phyloP scores from a whole-genome alignment of 1,140 invertebrate species.

The Magallana angulata region DNA sequence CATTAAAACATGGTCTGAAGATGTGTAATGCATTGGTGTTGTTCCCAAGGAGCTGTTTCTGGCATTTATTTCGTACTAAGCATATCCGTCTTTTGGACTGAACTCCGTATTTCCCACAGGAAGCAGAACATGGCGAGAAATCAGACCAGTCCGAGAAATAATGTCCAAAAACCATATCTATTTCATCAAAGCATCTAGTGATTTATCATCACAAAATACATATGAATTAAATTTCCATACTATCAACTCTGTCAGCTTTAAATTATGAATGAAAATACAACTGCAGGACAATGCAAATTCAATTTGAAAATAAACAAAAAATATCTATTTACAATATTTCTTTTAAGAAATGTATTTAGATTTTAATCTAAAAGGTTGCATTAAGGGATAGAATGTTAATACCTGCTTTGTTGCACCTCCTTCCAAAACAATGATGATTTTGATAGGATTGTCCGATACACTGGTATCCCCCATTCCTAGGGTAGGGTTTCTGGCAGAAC shows the following conservation, averaged over 20 bases:
- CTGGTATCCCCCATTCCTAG: slow-evolving; percentile 65
- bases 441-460: slow-evolving; percentile 62
- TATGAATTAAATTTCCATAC: no score
- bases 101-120: slow-evolving; percentile 35
- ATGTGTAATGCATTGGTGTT: not conserved
- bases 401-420: not conserved
- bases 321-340: no score
- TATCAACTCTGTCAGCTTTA: no score
- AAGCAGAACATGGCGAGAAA: slow-evolving; percentile 31
- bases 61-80: not conserved
- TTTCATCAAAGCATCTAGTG: not conserved
- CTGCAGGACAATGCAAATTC: no score
- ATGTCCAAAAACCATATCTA: slow-evolving; percentile 14
- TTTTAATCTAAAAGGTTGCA: not conserved
- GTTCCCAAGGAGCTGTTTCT: not conserved
- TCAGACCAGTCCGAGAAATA: slow-evolving; percentile 37
- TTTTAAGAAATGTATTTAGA: not conserved
- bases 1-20: slow-evolving; percentile 25
- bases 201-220: not conserved
- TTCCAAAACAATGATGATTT: slow-evolving; percentile 31
- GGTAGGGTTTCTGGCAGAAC: slow-evolving; percentile 53
- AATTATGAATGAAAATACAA: no score
- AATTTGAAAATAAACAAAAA: no score
- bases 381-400: not conserved
- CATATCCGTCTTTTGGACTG: not conserved